A percentile compares a stretch with the other conserved stretches of the same genome.
Evolutionary conservation across 2,113 vertebrate species (phyloP).

Genomic region (Clarias batrachus): DNA sequence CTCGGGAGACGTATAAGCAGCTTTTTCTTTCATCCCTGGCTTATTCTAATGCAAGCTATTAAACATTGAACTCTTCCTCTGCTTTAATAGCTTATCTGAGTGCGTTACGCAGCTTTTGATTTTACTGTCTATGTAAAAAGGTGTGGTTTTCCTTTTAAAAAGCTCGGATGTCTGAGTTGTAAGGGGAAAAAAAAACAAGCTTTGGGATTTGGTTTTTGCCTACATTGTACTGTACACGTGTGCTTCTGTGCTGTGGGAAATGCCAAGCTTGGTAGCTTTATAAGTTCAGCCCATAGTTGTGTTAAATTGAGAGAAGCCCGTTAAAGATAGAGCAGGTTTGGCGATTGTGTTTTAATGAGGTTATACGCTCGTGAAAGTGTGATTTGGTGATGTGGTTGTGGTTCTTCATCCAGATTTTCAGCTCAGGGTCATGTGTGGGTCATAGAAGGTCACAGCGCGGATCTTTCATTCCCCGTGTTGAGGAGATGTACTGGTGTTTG

Average conservation of each 20-base stretch:
- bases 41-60: not conserved
- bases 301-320: not conserved
- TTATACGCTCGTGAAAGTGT: not conserved
- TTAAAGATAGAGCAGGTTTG: not conserved
- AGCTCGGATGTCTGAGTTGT: not conserved
- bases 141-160: not conserved
- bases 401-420: not conserved
- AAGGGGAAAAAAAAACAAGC: not conserved
- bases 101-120: not conserved
- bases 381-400: not conserved
- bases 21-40: conserved; percentile 29
- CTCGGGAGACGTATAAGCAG: conserved; percentile 25
- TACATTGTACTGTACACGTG: not conserved
- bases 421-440: not conserved
- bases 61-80: conserved; percentile 6
- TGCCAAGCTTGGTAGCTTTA: conserved; percentile 16
- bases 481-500: not conserved
- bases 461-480: not conserved
- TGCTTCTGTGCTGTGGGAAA: not conserved
- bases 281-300: conserved; percentile 2
- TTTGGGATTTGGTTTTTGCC: not conserved
- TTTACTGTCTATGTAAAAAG: conserved; percentile 1
- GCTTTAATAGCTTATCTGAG: conserved; percentile 4
- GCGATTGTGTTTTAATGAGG: conserved; percentile 3
- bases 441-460: not conserved